Evolutionary conservation across 2,113 vertebrate species (phyloP).

Genomic region (Trinectes maculatus): DNA sequence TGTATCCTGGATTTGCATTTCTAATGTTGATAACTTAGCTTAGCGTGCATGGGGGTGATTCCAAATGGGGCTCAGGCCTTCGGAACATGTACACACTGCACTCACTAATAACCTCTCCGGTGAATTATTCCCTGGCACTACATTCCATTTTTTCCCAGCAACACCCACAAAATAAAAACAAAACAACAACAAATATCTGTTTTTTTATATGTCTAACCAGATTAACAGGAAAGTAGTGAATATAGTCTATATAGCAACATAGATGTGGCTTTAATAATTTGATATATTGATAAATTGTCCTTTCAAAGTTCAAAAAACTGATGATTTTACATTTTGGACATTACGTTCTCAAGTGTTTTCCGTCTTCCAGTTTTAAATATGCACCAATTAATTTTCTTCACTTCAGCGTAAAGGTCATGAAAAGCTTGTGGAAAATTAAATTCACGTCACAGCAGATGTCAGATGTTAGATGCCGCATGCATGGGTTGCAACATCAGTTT

Average conservation of each 20-base stretch:
- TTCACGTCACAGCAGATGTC: conserved; percentile 21
- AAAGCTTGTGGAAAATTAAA: conserved; percentile 1
- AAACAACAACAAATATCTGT: not conserved
- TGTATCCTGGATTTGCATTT: conserved; percentile 76
- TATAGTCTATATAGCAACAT: too few species aligned
- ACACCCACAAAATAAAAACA: too few species aligned
- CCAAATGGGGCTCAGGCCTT: not conserved
- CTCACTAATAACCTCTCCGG: conserved; percentile 14
- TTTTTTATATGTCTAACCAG: too few species aligned
- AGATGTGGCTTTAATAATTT: not conserved
- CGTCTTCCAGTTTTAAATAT: not conserved
- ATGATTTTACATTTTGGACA: not conserved
- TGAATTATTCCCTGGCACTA: conserved; percentile 27
- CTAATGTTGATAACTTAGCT: conserved; percentile 60
- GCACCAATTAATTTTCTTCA: not conserved
- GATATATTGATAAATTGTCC: not conserved
- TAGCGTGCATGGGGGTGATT: conserved; percentile 30
- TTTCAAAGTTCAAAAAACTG: too few species aligned
- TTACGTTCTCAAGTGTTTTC: not conserved
- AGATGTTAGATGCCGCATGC: conserved; percentile 10
- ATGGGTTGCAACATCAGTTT: conserved; percentile 24
- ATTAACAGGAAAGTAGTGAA: too few species aligned
- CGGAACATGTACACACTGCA: conserved; percentile 28
- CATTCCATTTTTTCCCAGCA: too few species aligned
- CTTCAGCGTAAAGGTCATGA: conserved; percentile 2